Evolutionary conservation across 2,113 vertebrate species (phyloP).

Genomic region (Laticauda laticaudata): DNA sequence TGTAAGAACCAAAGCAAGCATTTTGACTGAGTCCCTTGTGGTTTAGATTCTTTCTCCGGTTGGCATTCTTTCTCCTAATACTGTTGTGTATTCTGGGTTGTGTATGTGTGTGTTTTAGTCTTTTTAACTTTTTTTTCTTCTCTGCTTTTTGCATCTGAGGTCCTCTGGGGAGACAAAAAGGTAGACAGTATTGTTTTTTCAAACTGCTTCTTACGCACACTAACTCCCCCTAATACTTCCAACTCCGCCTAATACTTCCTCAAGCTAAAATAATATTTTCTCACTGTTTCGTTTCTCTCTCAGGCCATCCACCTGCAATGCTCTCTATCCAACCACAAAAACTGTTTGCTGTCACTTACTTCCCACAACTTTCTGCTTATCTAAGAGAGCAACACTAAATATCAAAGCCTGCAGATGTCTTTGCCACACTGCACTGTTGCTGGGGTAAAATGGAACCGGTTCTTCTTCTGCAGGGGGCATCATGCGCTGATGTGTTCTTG

Average conservation of each 20-base stretch:
- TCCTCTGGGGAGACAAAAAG: constrained; percentile 58
- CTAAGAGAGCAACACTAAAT: constrained; percentile 6
- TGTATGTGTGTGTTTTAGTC: neutral
- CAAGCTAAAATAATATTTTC: constrained; percentile 61
- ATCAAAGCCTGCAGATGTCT: constrained; percentile 19
- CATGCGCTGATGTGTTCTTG: neutral
- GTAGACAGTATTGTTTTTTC: constrained; percentile 49
- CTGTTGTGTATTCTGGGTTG: neutral
- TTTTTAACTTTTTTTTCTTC: constrained; percentile 40
- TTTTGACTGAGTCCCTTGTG: constrained; percentile 33
- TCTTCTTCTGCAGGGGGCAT: constrained; percentile 3
- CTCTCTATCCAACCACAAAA: constrained; percentile 22
- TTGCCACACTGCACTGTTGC: constrained; percentile 2
- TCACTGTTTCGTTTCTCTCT: constrained; percentile 51
- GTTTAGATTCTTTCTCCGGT: constrained; percentile 30
- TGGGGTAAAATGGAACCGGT: constrained; percentile 7
- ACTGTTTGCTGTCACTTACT: constrained; percentile 38
- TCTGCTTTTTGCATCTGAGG: constrained; percentile 55
- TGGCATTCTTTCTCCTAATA: neutral
- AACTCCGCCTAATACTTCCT: constrained; percentile 44
- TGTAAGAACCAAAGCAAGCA: neutral
- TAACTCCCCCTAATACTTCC: constrained; percentile 24
- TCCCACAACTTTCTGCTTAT: constrained; percentile 6
- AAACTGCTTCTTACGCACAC: constrained; percentile 53
- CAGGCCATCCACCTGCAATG: constrained; percentile 29